Evolutionary conservation across 2,888 invertebrate genomes (phyloP).

Genomic region (Monochamus alternatus): DNA sequence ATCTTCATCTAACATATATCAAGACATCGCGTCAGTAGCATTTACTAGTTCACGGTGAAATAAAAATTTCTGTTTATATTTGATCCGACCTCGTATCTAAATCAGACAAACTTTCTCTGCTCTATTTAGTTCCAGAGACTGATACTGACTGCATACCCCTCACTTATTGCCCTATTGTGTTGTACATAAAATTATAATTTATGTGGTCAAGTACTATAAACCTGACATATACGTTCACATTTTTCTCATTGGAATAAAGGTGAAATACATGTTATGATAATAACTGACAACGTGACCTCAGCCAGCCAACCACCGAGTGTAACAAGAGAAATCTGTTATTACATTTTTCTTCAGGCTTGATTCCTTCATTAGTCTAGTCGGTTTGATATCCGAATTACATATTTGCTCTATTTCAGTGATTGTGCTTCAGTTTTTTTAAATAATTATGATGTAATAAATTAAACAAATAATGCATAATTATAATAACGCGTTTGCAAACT

Average conservation of each 20-base stretch:
- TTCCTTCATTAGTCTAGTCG: too few relatives aligned
- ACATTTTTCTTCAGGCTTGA: too few relatives aligned
- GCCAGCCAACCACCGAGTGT: neutral
- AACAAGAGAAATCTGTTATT: neutral
- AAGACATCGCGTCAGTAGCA: too few relatives aligned
- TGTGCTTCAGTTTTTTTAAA: too few relatives aligned
- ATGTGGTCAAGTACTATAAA: slow-evolving; percentile 1
- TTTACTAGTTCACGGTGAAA: too few relatives aligned
- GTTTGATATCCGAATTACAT: too few relatives aligned
- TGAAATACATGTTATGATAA: neutral
- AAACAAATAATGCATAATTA: too few relatives aligned
- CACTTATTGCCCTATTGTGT: neutral
- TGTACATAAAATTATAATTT: slow-evolving; percentile 10
- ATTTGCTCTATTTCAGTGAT: too few relatives aligned
- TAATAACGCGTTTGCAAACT: too few relatives aligned
- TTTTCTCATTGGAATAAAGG: neutral
- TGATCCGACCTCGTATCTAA: neutral
- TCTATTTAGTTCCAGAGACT: neutral
- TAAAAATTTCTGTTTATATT: too few relatives aligned
- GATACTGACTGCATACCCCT: neutral
- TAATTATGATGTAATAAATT: too few relatives aligned
- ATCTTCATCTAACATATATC: too few relatives aligned
- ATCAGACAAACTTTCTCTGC: neutral
- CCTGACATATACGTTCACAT: neutral
- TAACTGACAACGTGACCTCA: neutral